Evolutionary conservation across 2,888 invertebrate genomes (phyloP).

Genomic region (Cosmorhoe ocellata): DNA sequence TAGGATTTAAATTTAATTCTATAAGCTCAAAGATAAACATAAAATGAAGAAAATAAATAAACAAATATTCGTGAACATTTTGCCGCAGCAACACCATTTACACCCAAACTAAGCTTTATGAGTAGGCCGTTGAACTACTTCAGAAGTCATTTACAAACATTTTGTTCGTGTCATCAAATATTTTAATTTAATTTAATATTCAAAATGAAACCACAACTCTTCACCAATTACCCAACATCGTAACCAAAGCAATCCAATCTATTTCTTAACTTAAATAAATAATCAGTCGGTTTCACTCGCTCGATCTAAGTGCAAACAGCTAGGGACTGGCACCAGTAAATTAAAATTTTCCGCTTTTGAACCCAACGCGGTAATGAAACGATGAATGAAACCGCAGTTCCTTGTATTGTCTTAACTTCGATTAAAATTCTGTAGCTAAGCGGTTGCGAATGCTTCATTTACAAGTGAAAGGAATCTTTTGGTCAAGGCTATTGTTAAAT

Average conservation of each 20-base stretch:
- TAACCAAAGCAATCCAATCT: slow-evolving; percentile 17
- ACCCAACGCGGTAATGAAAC: slow-evolving; percentile 30
- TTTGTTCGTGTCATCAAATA: neutral
- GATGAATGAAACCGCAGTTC: slow-evolving; percentile 25
- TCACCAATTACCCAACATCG: slow-evolving; percentile 1
- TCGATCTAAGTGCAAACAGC: slow-evolving; percentile 27
- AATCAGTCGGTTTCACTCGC: slow-evolving; percentile 17
- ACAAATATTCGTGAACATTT: too few species aligned
- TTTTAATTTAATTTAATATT: too few species aligned
- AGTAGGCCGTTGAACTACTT: too few species aligned
- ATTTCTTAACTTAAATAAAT: slow-evolving; percentile 22
- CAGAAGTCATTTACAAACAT: too few species aligned
- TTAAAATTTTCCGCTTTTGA: slow-evolving; percentile 29
- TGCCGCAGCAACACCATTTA: too few species aligned
- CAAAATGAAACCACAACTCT: too few species aligned
- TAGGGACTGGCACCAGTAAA: slow-evolving; percentile 24
- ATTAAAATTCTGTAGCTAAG: slow-evolving; percentile 40
- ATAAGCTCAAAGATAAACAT: too few species aligned
- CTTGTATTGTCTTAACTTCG: slow-evolving; percentile 33
- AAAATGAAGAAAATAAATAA: too few species aligned
- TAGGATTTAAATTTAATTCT: too few species aligned
- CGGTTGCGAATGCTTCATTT: slow-evolving; percentile 13
- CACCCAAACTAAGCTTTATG: too few species aligned
- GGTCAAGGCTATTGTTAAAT: neutral
- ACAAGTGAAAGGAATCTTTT: slow-evolving; percentile 7